phyloP scores from a whole-genome alignment of 2,797 vertebrate genomes.

The Chelidonichthys spinosus region DNA sequence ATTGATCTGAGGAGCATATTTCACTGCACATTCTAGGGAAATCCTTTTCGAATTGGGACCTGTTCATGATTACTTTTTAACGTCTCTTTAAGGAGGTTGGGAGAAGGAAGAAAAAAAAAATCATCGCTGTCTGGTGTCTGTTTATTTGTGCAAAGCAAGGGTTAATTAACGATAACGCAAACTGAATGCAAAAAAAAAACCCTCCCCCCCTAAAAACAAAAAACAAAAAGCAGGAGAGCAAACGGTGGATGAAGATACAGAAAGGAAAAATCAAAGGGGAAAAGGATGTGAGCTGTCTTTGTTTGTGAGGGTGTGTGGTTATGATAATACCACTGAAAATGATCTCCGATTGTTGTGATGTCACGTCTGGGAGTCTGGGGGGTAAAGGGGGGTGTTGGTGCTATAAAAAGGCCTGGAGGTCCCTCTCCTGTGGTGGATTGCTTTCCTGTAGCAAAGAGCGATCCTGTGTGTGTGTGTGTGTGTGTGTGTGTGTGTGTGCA shows the following conservation, averaged over 20 bases:
- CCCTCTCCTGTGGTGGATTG: conserved; percentile 83
- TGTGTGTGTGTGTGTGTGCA: conserved; percentile 46
- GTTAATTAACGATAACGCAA: conserved; percentile 67
- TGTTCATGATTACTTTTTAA: conserved; percentile 78
- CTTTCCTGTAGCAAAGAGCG: conserved; percentile 81
- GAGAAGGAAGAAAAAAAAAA: conserved; percentile 39
- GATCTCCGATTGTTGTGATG: conserved; percentile 84
- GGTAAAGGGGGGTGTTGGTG: conserved; percentile 61
- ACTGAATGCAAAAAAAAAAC: conserved; percentile 37
- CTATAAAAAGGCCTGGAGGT: conserved; percentile 84
- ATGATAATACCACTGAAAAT: conserved; percentile 73
- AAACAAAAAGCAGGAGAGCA: background rate
- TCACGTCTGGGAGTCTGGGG: conserved; percentile 80
- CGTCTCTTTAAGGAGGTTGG: conserved; percentile 68
- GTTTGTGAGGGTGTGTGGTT: conserved; percentile 10
- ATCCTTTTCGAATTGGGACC: conserved; percentile 73
- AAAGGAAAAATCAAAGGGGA: background rate
- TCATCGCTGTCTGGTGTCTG: conserved; percentile 56
- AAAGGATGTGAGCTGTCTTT: background rate
- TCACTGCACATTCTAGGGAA: conserved; percentile 76
- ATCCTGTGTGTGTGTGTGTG: conserved; percentile 49
- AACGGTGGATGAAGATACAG: conserved; percentile 13
- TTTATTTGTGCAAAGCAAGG: conserved; percentile 67
- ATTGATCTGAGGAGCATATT: conserved; percentile 97
- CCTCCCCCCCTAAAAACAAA: background rate